phyloP scores from a whole-genome alignment of 2,113 vertebrate species.

The Grammomys surdaster region DNA sequence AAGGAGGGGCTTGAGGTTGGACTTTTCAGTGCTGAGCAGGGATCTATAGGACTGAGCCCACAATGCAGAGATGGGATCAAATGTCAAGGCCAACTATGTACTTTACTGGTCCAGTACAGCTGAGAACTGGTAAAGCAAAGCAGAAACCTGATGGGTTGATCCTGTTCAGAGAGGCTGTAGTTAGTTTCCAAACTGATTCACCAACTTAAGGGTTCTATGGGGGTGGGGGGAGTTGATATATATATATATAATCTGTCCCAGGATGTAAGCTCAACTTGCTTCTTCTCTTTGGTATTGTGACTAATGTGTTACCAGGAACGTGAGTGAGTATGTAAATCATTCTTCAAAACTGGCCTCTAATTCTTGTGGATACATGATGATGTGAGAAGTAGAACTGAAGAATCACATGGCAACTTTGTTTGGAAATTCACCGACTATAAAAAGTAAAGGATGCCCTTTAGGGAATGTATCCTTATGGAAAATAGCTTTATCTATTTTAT shows the following conservation, averaged over 20 bases:
- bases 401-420: not conserved
- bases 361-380: not conserved
- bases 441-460: not conserved
- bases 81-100: slow-evolving; percentile 18
- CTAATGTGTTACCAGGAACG: not conserved
- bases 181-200: not conserved
- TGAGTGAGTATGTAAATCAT: not conserved
- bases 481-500: slow-evolving; percentile 18
- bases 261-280: not conserved
- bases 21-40: not conserved
- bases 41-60: not conserved
- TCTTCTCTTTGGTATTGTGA: not conserved
- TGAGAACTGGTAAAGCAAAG: not conserved
- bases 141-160: not conserved
- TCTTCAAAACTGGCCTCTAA: not conserved
- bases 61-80: not conserved
- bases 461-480: not conserved
- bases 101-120: not conserved
- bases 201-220: not conserved
- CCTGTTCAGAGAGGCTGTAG: not conserved
- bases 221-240: not conserved
- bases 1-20: not conserved
- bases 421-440: slow-evolving; percentile 30
- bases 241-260: not conserved
- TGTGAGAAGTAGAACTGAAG: not conserved